These are phyloP conservation scores for Silurus asotus DNA, from an alignment of 2,113 vertebrate species.

Conservation along the genomic window DNA sequence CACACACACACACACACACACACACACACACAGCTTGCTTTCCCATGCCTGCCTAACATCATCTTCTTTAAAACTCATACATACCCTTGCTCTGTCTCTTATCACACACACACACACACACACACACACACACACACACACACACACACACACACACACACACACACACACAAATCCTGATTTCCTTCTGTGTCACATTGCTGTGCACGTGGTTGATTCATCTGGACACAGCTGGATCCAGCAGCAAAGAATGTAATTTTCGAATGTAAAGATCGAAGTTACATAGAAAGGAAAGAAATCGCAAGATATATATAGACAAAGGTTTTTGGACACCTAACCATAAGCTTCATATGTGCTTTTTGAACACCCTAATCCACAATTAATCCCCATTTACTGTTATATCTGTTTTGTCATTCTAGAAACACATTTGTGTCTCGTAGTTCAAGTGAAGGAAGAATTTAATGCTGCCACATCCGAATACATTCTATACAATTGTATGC, in stretches of 20 bases:
- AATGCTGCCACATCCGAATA: too few species aligned
- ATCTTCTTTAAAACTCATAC: constrained; percentile 32
- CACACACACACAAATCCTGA: constrained; percentile 21
- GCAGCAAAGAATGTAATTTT: constrained; percentile 46
- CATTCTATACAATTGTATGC: too few species aligned
- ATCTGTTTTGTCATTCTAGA: too few species aligned
- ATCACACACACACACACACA: constrained; percentile 16
- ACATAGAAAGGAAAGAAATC: constrained; percentile 2
- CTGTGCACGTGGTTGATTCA: constrained; percentile 62
- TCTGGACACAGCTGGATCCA: constrained; percentile 50
- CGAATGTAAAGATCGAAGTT: neutral
- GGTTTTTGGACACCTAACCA: too few species aligned
- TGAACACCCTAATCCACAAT: too few species aligned
- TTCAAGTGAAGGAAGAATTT: too few species aligned
- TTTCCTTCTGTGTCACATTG: constrained; percentile 59
- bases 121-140: neutral
- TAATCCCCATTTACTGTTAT: too few species aligned
- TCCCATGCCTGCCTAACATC: constrained; percentile 42
- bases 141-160: constrained; percentile 2
- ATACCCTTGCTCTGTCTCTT: constrained; percentile 31
- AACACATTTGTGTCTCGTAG: too few species aligned
- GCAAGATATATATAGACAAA: too few species aligned
- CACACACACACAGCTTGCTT: constrained; percentile 41
- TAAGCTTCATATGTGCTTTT: too few species aligned
- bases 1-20: constrained; percentile 24